Conservation (phyloP, 2,888 invertebrate species). For the Alloscopus bannaensis region DNA sequence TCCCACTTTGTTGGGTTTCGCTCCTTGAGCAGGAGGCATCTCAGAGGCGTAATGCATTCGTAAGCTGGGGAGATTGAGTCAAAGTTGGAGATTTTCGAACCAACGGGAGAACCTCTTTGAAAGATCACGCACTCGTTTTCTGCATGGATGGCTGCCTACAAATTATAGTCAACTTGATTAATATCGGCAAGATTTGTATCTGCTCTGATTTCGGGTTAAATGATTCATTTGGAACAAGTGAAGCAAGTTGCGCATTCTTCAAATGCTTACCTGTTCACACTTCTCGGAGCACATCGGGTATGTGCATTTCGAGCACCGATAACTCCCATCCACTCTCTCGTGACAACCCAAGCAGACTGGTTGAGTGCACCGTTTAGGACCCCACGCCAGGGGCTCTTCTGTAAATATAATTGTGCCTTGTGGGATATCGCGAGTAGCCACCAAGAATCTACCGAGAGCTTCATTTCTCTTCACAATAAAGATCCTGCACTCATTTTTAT, state of each 20-base stretch:
- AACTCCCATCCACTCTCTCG: constrained; percentile 54
- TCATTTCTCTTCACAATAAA: constrained; percentile 74
- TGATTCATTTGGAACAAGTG: background rate
- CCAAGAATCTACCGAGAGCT: constrained; percentile 66
- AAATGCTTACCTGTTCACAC: constrained; percentile 70
- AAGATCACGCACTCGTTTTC: constrained; percentile 70
- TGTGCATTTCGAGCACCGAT: constrained; percentile 70
- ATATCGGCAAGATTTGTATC: background rate
- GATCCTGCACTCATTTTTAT: constrained; percentile 82
- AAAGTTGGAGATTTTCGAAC: constrained; percentile 52
- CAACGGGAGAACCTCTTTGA: constrained; percentile 41
- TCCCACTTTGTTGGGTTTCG: constrained; percentile 59
- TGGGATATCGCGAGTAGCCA: constrained; percentile 70
- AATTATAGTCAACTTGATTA: background rate
- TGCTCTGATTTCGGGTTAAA: background rate
- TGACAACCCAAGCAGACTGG: constrained; percentile 72
- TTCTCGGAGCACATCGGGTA: constrained; percentile 71
- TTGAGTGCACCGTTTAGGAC: constrained; percentile 71
- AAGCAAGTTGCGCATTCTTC: constrained; percentile 6
- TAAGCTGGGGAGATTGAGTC: constrained; percentile 60
- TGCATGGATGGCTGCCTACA: constrained; percentile 60
- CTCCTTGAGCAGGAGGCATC: constrained; percentile 65
- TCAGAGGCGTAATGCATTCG: constrained; percentile 61
- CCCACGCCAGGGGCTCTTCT: constrained; percentile 68
- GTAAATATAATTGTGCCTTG: constrained; percentile 71